Base-by-base conservation (phyloP, 1,140 invertebrate genomes). In the Sycophila sp. region DNA sequence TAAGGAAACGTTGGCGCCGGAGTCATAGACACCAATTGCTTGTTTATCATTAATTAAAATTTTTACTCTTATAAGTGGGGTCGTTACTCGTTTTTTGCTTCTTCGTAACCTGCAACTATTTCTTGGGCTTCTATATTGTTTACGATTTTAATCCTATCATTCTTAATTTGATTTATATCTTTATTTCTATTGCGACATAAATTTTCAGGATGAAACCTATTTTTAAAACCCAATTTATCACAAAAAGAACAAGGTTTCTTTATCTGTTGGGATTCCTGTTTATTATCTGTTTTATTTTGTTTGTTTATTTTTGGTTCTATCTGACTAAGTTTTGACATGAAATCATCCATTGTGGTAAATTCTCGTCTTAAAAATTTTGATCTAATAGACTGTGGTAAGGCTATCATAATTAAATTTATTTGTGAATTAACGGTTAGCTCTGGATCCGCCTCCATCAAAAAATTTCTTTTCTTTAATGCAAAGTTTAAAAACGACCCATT, bases 11-110 rank as follows among this genome's bases (percentile, higher is more conserved):
- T 76, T 76, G 65, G 67, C 62, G 13, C 72, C 74, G 8, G 74
- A 74, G 11, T 74, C 72, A 70, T 76, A 74, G 45, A 70, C 19
- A 4, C 55, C 72, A 28, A 45, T n/a, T 11, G 66, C 66, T 64
- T 49, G 34, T 6, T 64, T 30, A 2, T 64, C 47, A 28, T 76
- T 71, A n/a, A 72, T 11, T 11, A 34, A 2, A 55, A 76, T 36
- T 40, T 64, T 70, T 17, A 76, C 11, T 64, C 53, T 70, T 11
- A 76, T 76, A 49, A 76, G 71, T 72, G 72, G 72, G 62, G 63
- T 32, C 4, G 55, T 19, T 32, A 32, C 34, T 66, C 60, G 74
- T 75, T 75, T 73, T 73, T 75, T 73, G 72, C 38, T 45, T 69
- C 38, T 24, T 65, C 32, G 8, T 38, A 15, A 30, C 53, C 15